Base-by-base conservation (phyloP, 2,113 vertebrate genomes). In the Micronisus gabar region DNA sequence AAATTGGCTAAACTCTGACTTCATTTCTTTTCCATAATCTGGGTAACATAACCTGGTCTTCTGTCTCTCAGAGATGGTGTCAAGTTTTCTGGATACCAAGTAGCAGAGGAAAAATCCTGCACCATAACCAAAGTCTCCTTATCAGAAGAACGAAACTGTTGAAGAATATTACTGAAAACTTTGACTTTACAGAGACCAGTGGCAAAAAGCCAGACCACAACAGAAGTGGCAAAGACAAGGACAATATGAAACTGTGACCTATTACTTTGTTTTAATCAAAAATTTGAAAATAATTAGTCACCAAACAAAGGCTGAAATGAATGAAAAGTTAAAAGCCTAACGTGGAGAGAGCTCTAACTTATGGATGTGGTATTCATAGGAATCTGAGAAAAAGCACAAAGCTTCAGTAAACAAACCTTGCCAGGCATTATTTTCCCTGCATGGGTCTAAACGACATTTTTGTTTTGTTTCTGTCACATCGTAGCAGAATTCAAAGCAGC, bases 401-500 rank as follows among this genome's bases (percentile, higher is more conserved):
- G 70, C 68, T 61, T 53, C 86, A 79, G 66, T 50, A 93, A 95
- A 93, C 45, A 97, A 96, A 88, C 38, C 81, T 82, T 38, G 52
- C 4, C 0, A 81, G 80, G 48, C 0, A 0, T 61, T 88, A 52
- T 70, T 87, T 94, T 52, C 25, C 41, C 73, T 78, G 34, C 22
- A 58, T 9, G 21, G 83, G 36, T 86, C 73, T 82, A 91, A 95
- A 93, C 15, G 29, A 91, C 84, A 41, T 78, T 91, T 83, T 59
- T 91, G 56, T 90, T 97, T 94, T 88, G 72, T 47, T 83, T 59
- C 63, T 81, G 71, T 88, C 83, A 94, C 92, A 93, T 62, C 4
- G 22, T 56, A 94, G 91, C 15, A 76, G 88, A 94, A 97, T 93
- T 95, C 92, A 95, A 93, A 97, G 88, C 81, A 94, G 86, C 58